Base-by-base conservation (phyloP, 2,113 vertebrate genomes). In the Ictalurus furcatus region DNA sequence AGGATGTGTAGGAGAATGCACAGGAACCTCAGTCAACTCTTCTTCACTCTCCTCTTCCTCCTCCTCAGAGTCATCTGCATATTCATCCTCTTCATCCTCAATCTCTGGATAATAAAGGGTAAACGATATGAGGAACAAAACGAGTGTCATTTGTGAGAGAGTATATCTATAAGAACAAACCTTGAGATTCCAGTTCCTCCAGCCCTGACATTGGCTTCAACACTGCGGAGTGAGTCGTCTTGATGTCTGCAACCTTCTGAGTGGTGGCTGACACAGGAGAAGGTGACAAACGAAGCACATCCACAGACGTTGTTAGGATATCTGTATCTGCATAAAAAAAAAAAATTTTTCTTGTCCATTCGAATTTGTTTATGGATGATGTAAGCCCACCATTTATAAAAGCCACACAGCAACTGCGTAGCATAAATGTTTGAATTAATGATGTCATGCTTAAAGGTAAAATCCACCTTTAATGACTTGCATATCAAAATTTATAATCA, bases 21-120 rank as follows among this genome's bases (percentile, higher is more conserved):
- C 95, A 14, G 96, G 95, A 0, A 91, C 94, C 37, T 96, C 95
- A 8, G 96, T 96, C 0, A 94, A 86, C 81, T 99, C 97, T n/a
- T 96, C 96, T 16, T 97, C 96, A 23, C 97, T 95, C 71, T 96
- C 96, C 30, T 97, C 97, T 86, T 97, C 96, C 21, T 97, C 97
- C 82, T 96, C 97, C 80, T 97, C 95, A 0, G 95, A 92, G 16
- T 98, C 97, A 93, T 97, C 97, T 6, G 96, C 96, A 89, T 97
- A 97, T 67, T 98, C 97, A 0, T 97, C 96, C 4, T 97, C 97
- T 2, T 98, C 97, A 0, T 98, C 97, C 3, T 97, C 97, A 1
- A 97, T 97, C 34, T 96, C 95, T 95, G 92, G 28, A 78, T 67
- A 34, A 83, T 83, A 65, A 25, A 88, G 61, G 37, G n/a, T 25